Evolutionary conservation across 2,797 vertebrate species (phyloP), one percentile per base, ranked within the genome.

Genomic region (Acropternis orthonyx): DNA sequence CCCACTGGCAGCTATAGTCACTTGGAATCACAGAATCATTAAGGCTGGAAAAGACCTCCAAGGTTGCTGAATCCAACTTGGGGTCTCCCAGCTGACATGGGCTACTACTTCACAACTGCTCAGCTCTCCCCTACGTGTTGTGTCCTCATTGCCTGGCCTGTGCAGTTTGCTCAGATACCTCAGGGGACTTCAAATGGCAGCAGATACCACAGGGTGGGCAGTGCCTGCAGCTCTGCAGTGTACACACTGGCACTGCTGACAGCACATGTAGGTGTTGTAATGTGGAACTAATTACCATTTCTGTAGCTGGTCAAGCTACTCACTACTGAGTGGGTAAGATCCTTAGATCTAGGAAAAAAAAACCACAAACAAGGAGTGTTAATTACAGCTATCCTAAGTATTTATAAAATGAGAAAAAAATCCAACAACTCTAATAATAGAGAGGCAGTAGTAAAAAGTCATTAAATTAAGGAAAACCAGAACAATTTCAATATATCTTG

Each of bases 261-360:
- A 10, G 32, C 4, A 21, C 4, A 1, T 5, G 14, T 4, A 20
- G 11, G 7, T 49, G 8, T 6, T 61, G 16, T 18, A 36, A 27
- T 10, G 19, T 13, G n/a, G 44, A 52, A 49, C 10, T 44, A 48
- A 41, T 23, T 2, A 9, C 10, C 9, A 30, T 4, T 2, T 8
- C 32, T 48, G 19, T 1, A 48, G 24, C 5, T 44, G 5, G 12
- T 43, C 71, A 49, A 78, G 8, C 0, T 39, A 32, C 8, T 44
- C 18, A 22, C 44, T 55, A 10, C 18, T 37, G 26, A 37, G 36
- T 18, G 84, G 39, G 14, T 28, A 56, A 78, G 3, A 58, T 24
- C 46, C 54, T 66, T 24, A 54, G 28, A 32, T 27, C 17, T 12
- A 59, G 16, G 0, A 1, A 9, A 28, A 28, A 14, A 36, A 28